Conservation (phyloP, 2,888 invertebrate genomes). For the Philhelius pedissequus region DNA sequence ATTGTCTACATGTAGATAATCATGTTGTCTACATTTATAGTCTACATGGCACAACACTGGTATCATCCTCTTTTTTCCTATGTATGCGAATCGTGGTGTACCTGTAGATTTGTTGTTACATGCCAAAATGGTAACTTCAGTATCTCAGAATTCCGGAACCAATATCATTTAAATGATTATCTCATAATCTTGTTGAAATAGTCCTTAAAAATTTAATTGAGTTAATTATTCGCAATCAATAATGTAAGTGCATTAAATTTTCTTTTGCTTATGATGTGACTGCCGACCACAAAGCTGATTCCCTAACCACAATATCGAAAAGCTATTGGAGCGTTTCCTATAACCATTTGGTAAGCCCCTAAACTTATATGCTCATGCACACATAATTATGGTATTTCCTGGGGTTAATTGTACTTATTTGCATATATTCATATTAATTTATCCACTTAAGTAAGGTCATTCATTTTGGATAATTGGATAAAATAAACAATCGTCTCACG, state of each 20-base stretch:
- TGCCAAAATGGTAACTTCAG: no score
- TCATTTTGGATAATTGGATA: slow-evolving; percentile 42
- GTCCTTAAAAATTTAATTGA: no score
- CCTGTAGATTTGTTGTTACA: no score
- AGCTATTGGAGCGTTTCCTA: neutral
- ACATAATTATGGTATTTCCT: slow-evolving; percentile 21
- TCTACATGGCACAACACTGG: no score
- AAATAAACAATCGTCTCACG: slow-evolving; percentile 60
- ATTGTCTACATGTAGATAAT: no score
- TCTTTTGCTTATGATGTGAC: neutral
- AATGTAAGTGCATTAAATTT: neutral
- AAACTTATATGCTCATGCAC: neutral
- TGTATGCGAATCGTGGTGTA: no score
- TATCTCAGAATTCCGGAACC: no score
- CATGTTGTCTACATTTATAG: no score
- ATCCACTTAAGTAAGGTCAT: slow-evolving; percentile 39
- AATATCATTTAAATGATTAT: no score
- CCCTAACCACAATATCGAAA: neutral
- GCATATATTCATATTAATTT: slow-evolving; percentile 47
- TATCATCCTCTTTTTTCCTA: no score
- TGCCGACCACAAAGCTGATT: neutral
- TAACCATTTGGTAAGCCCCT: neutral
- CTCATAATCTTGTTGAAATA: no score
- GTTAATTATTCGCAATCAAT: no score
- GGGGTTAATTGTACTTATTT: slow-evolving; percentile 54